These are phyloP conservation scores for Cliona cf. orientalis DNA, from an alignment of 37 sponge, comb jelly and placozoan genomes.

Conservation along the genomic window DNA sequence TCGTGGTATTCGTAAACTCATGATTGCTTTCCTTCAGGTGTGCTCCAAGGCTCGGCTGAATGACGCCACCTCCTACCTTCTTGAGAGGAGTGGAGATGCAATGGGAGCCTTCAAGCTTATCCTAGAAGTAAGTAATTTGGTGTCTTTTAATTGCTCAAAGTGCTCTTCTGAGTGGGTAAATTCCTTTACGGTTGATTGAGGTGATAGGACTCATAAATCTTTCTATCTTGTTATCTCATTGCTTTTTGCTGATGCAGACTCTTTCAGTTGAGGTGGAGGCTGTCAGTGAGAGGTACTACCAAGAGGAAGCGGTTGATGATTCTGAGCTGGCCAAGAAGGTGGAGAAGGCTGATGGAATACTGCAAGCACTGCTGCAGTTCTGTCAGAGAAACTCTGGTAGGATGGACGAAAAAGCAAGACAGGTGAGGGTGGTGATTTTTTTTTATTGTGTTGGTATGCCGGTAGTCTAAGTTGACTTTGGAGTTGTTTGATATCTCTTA, in stretches of 20 bases:
- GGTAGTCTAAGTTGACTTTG: neutral
- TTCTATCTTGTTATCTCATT: no score
- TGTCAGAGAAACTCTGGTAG: conserved; percentile 67
- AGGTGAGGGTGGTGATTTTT: conserved; percentile 45
- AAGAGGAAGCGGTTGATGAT: conserved; percentile 11
- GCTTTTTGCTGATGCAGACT: no score
- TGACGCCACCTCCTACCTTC: conserved; percentile 76
- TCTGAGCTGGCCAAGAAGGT: conserved; percentile 20
- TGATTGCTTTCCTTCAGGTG: conserved; percentile 37
- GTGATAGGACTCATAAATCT: no score
- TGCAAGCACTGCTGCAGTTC: conserved; percentile 57
- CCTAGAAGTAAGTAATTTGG: conserved; percentile 63
- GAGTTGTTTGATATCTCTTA: neutral
- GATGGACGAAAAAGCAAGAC: conserved; percentile 41
- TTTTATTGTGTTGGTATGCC: neutral
- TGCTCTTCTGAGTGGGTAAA: no score
- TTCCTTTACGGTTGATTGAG: no score
- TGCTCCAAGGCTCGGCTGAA: conserved; percentile 52
- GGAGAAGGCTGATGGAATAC: conserved; percentile 26
- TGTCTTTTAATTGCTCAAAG: no score
- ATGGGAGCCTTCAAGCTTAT: conserved; percentile 82
- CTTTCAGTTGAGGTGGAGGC: conserved; percentile 16
- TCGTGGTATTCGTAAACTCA: no score
- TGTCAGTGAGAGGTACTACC: conserved; percentile 18
- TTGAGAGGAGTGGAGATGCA: conserved; percentile 82